phyloP scores from a whole-genome alignment of 2,888 invertebrate species.

The Drosophila flavopinicola region DNA sequence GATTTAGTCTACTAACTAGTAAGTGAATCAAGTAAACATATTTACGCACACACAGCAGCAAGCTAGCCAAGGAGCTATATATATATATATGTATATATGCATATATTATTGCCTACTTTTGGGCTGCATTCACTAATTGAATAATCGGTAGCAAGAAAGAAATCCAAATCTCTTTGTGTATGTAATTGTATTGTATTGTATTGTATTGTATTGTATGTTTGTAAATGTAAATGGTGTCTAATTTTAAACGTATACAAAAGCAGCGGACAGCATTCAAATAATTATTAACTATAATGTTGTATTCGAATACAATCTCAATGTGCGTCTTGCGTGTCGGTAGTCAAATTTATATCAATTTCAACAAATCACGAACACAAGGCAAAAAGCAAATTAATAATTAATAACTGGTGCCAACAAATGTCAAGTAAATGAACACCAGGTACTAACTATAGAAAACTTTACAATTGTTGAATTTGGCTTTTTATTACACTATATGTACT shows the following conservation, averaged over 20 bases:
- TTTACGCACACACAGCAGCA: slow-evolving; percentile 11
- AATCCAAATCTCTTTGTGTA: slow-evolving; percentile 58
- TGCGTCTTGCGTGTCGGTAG: slow-evolving; percentile 61
- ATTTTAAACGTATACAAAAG: slow-evolving; percentile 40
- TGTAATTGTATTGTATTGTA: slow-evolving; percentile 58
- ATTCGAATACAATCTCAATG: slow-evolving; percentile 48
- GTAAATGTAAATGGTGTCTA: slow-evolving; percentile 70
- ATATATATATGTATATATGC: no score
- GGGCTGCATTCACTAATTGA: slow-evolving; percentile 24
- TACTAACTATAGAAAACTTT: slow-evolving; percentile 15
- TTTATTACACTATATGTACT: slow-evolving; percentile 10
- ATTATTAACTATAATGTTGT: slow-evolving; percentile 41
- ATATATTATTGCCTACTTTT: slow-evolving; percentile 43
- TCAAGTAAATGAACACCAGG: slow-evolving; percentile 8
- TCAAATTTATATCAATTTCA: slow-evolving; percentile 62
- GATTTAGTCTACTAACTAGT: slow-evolving; percentile 17
- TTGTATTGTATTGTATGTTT: slow-evolving; percentile 61
- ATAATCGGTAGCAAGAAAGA: slow-evolving; percentile 14
- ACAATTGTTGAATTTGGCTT: slow-evolving; percentile 37
- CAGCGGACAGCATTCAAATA: slow-evolving; percentile 16
- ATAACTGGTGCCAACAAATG: slow-evolving; percentile 9
- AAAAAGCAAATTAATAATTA: slow-evolving; percentile 17
- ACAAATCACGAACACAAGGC: slow-evolving; percentile 7
- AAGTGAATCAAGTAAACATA: slow-evolving; percentile 9
- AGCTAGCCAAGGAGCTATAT: no score